Base-by-base conservation (phyloP, 92 coral and sea anemone genomes). In the Zoanthus solanderi region DNA sequence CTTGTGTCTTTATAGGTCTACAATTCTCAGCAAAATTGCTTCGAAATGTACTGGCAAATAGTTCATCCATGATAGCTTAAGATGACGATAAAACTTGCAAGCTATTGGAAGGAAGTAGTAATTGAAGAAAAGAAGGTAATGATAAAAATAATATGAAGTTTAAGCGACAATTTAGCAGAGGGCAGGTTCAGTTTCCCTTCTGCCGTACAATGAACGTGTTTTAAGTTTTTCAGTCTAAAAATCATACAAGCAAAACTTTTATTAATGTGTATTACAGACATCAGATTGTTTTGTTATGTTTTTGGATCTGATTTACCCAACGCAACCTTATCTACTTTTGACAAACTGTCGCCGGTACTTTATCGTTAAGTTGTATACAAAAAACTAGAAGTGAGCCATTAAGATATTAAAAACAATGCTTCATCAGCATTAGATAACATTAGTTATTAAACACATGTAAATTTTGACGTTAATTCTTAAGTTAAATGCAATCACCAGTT, bases 371-470 rank as follows among this genome's bases (percentile, higher is more conserved):
- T 9, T 30, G 14, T 30, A 67, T 13, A n/a, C 3, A 34, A 23
- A 23, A 67, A 30, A 67, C 72, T 9, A 29, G 6, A 29, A 30
- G 12, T 67, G 72, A 67, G 7, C 14, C 9, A n/a, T 30, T 23
- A 67, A 67, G 37, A 30, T 67, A 30, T 67, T 67, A 16, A 63
- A 15, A 67, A 67, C 32, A 30, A 67, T 17, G 6, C 34, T 28
- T 30, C 37, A 28, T 28, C 42, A 11, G 42, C 12, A 67, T 23
- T 23, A 67, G 23, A 28, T 67, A 65, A 18, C 72, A 67, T 67
- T 23, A 67, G 34, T 67, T 67, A 67, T 67, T 67, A 67, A 67
- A 67, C 72, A 28, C 15, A 28, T 67, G 72, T 34, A 67, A 67
- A 30, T 3, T 30, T 67, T 15, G 23, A 42, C 29, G 8, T 63